These are phyloP conservation scores for Nyctibius grandis DNA, from an alignment of 2,797 vertebrate species.

Conservation along the genomic window DNA sequence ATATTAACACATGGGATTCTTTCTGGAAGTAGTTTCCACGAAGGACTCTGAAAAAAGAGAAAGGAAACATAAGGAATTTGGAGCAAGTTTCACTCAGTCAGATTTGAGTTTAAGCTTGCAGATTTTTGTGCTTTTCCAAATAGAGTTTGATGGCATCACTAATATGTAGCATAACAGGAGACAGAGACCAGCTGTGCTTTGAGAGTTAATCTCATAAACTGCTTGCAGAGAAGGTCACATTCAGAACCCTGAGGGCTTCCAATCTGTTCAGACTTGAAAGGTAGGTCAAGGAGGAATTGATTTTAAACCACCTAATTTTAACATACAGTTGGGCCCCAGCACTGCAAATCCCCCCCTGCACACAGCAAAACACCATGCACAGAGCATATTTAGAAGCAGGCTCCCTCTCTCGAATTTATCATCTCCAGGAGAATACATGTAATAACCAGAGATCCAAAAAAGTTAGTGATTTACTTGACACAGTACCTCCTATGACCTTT, in stretches of 20 bases:
- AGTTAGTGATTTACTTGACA: background rate
- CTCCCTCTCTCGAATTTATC: background rate
- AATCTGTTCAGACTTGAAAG: slow-evolving; percentile 63
- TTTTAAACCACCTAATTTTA: slow-evolving; percentile 30
- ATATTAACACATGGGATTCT: background rate
- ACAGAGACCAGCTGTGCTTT: slow-evolving; percentile 48
- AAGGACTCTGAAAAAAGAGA: background rate
- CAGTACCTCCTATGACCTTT: background rate
- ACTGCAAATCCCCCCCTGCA: background rate
- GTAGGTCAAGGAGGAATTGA: slow-evolving; percentile 47
- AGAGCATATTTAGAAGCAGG: background rate
- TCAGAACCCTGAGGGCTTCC: slow-evolving; percentile 38
- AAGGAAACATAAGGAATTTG: background rate
- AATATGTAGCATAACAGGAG: slow-evolving; percentile 26
- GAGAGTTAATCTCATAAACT: slow-evolving; percentile 58
- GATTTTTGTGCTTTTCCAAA: slow-evolving; percentile 25
- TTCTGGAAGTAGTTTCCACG: background rate
- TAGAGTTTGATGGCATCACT: slow-evolving; percentile 38
- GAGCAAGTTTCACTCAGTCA: background rate
- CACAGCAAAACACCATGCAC: background rate
- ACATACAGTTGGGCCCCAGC: background rate
- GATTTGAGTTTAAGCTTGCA: slow-evolving; percentile 24
- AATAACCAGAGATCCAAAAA: background rate
- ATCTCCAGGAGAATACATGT: background rate
- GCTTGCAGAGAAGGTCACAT: slow-evolving; percentile 56